Percentiles rank a stretch among this genome's conserved stretches.
Evolutionary conservation across 2,797 vertebrate genomes (phyloP).

Genomic region (Adelosebastes latens): DNA sequence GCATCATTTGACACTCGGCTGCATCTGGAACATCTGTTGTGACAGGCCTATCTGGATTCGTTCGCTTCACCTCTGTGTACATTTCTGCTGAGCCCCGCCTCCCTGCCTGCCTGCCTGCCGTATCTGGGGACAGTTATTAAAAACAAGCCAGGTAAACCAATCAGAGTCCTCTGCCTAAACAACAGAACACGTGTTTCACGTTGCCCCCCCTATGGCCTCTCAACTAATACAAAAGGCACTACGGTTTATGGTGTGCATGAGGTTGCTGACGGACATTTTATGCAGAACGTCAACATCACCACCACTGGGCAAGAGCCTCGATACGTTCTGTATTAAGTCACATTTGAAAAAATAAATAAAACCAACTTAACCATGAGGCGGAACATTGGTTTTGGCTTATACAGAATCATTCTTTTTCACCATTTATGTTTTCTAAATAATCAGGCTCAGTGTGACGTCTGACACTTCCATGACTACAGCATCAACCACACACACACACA

Average conservation of each 20-base stretch:
- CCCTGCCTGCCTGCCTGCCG: slow-evolving; percentile 1
- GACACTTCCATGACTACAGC: not conserved
- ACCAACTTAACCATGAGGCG: slow-evolving; percentile 1
- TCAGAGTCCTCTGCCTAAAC: slow-evolving; percentile 36
- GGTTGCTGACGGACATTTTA: slow-evolving; percentile 61
- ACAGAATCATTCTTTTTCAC: slow-evolving; percentile 1
- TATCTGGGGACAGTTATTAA: slow-evolving; percentile 59
- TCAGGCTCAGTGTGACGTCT: slow-evolving; percentile 12
- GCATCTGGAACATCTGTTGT: slow-evolving; percentile 81
- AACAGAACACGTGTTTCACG: slow-evolving; percentile 54
- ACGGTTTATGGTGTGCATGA: slow-evolving; percentile 50
- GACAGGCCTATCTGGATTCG: slow-evolving; percentile 59
- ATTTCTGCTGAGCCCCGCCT: slow-evolving; percentile 36
- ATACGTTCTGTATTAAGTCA: slow-evolving; percentile 44
- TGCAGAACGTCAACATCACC: slow-evolving; percentile 59
- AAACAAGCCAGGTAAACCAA: slow-evolving; percentile 63
- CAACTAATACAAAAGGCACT: slow-evolving; percentile 18
- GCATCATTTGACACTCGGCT: slow-evolving; percentile 73
- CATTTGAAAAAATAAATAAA: slow-evolving; percentile 54
- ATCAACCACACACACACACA: not conserved
- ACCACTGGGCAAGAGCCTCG: not conserved
- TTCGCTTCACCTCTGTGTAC: slow-evolving; percentile 50
- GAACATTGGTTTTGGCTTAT: slow-evolving; percentile 12
- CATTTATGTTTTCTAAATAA: slow-evolving; percentile 42
- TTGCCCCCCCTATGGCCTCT: slow-evolving; percentile 19